A percentile compares a stretch with the other conserved stretches of the same genome.
Conservation (phyloP, 2,888 invertebrate genomes). For the Acanthosepion lycidas region DNA sequence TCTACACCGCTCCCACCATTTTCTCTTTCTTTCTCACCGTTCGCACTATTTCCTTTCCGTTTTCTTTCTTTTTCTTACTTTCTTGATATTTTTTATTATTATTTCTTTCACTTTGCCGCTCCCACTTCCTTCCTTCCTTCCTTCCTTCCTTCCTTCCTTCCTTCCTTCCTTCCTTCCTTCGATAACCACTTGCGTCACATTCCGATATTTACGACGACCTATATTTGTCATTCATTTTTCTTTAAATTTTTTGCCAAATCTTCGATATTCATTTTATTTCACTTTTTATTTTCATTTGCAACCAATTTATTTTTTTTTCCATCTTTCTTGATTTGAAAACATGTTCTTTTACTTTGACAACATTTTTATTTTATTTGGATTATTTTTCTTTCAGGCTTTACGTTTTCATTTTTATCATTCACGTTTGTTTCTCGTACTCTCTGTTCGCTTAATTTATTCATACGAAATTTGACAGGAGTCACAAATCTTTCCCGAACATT, state of each 20-base stretch:
- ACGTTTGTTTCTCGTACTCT: background rate
- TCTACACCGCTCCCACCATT: too few relatives aligned
- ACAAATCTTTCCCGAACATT: background rate
- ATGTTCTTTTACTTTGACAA: background rate
- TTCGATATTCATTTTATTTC: too few relatives aligned
- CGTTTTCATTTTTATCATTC: background rate
- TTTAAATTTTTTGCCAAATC: too few relatives aligned
- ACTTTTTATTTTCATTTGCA: background rate
- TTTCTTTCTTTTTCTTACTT: background rate
- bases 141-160: background rate
- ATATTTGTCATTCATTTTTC: too few relatives aligned
- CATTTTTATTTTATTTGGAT: background rate
- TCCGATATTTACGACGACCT: too few relatives aligned
- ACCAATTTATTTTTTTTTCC: background rate
- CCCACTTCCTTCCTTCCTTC: background rate
- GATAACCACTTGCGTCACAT: too few relatives aligned
- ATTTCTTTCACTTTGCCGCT: background rate
- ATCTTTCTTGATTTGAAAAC: background rate
- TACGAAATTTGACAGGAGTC: background rate
- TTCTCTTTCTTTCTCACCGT: background rate
- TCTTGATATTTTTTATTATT: background rate
- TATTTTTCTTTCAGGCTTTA: background rate
- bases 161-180: background rate
- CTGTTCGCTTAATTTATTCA: background rate
- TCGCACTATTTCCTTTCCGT: background rate